Evolutionary conservation across 2,113 vertebrate species (phyloP).

Genomic region (Nothocercus julius): DNA sequence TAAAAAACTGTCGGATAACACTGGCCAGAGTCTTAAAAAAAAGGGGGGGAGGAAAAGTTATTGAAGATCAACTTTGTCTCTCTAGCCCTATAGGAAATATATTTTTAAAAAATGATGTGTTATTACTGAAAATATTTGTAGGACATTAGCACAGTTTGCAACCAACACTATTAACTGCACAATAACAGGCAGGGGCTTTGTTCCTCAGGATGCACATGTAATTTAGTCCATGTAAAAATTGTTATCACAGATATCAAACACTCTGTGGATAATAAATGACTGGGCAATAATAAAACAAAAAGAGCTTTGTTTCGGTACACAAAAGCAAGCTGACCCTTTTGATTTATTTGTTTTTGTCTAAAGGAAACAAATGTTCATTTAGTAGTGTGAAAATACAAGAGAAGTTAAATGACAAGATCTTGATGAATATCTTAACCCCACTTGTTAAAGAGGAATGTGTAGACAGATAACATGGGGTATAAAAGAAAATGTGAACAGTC

Average conservation of each 20-base stretch:
- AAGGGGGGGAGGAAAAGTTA: neutral
- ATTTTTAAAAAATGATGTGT: neutral
- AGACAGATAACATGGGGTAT: slow-evolving; percentile 31
- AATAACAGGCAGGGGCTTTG: slow-evolving; percentile 45
- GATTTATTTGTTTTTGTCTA: slow-evolving; percentile 54
- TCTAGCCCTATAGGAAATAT: neutral
- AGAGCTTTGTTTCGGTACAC: slow-evolving; percentile 43
- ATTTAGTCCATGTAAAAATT: slow-evolving; percentile 64
- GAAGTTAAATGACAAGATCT: slow-evolving; percentile 33
- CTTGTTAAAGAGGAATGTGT: slow-evolving; percentile 19
- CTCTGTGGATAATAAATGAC: slow-evolving; percentile 28
- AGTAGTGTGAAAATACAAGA: slow-evolving; percentile 51
- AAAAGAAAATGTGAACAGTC: slow-evolving; percentile 14
- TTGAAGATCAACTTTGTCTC: neutral
- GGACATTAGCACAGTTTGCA: slow-evolving; percentile 7
- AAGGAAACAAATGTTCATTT: slow-evolving; percentile 56
- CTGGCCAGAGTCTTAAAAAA: neutral
- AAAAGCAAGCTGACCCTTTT: slow-evolving; percentile 49
- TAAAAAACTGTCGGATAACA: neutral
- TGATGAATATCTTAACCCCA: slow-evolving; percentile 21
- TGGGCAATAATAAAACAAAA: slow-evolving; percentile 51
- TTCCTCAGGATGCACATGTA: slow-evolving; percentile 17
- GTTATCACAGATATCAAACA: slow-evolving; percentile 49
- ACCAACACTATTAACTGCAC: neutral
- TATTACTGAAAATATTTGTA: slow-evolving; percentile 27